phyloP scores from a whole-genome alignment of 1,140 invertebrate species.

The Macrostomum lignano region DNA sequence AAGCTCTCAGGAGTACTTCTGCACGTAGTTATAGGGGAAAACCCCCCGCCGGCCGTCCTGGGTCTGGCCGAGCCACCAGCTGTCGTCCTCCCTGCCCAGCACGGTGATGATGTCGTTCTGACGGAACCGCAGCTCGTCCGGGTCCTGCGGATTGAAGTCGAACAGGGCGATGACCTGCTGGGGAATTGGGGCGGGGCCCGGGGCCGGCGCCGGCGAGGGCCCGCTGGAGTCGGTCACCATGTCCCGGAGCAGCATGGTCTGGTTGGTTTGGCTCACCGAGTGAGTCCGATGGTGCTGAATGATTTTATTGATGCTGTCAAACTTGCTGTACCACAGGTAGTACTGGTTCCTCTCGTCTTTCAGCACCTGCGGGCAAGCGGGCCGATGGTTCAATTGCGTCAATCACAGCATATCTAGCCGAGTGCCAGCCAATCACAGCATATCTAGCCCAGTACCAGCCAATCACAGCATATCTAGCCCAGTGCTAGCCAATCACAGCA shows the following conservation, averaged over 20 bases:
- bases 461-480: too few relatives aligned
- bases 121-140: conserved; percentile 81
- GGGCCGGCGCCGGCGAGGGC: too few relatives aligned
- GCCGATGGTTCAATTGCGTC: too few relatives aligned
- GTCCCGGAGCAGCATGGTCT: conserved; percentile 62
- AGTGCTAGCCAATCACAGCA: too few relatives aligned
- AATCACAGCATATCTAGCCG: too few relatives aligned
- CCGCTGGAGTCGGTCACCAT: too few relatives aligned
- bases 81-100: conserved; percentile 67
- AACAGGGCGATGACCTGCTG: conserved; percentile 1
- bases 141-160: conserved; percentile 34
- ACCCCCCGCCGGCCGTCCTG: conserved; percentile 52
- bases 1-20: too few relatives aligned
- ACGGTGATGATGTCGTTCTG: conserved; percentile 76
- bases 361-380: too few relatives aligned
- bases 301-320: conserved; percentile 86
- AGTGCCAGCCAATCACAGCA: too few relatives aligned
- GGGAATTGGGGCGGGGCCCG: too few relatives aligned
- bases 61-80: conserved; percentile 80
- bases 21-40: conserved; percentile 83
- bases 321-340: conserved; percentile 96
- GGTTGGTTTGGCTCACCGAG: conserved; percentile 74
- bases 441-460: too few relatives aligned
- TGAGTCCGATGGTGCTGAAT: conserved; percentile 91
- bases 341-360: too few relatives aligned